Evolutionary conservation across 1,140 invertebrate species (phyloP), one percentile per base, ranked within the genome.

Genomic region (Drosophila lowei): DNA sequence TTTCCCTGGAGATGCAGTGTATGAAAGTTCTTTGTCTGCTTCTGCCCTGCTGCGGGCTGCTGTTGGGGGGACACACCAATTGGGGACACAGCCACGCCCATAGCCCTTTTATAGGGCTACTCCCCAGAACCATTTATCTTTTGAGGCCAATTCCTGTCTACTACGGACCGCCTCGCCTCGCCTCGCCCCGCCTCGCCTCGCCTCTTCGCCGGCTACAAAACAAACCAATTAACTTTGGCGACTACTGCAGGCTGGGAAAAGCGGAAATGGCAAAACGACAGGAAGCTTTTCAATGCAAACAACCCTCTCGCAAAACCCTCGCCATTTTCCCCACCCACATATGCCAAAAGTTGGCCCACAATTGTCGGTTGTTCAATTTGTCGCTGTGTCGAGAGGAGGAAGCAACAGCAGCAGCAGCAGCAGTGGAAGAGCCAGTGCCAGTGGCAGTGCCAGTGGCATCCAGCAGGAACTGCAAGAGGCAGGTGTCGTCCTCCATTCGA

Each of bases 151-250:
- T 86, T 85, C 30, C 11, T 56, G 68, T 38, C 34, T 3, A 38
- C 11, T n/a, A n/a, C n/a, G n/a, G n/a, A n/a, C n/a, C n/a, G 4
- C 5, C 34, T 13, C 34, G 3, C 64, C 23, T 4, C 23, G 23
- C 18, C 74, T 66, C 72, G 4, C 5, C 34, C n/a, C n/a, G 4
- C 5, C 34, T 13, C 34, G 3, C 64, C 23, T 4, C 23, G 23
- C 18, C 74, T 66, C 72, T 71, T 77, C 38, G 68, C 42, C 57
- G 78, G 63, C 60, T 74, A 86, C 65, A 81, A 77, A 86, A 72
- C 71, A 73, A 81, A 72, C 68, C 81, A 85, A 86, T 85, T 85
- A 86, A 81, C 61, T 86, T 80, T 65, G 73, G 77, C 58, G 58
- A 66, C 72, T 75, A 60, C 47, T 61, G 55, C 43, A 61, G 47